Evolutionary conservation across 2,797 vertebrate genomes (phyloP), one percentile per base, ranked within the genome.

Genomic region (Acanthornis magna): DNA sequence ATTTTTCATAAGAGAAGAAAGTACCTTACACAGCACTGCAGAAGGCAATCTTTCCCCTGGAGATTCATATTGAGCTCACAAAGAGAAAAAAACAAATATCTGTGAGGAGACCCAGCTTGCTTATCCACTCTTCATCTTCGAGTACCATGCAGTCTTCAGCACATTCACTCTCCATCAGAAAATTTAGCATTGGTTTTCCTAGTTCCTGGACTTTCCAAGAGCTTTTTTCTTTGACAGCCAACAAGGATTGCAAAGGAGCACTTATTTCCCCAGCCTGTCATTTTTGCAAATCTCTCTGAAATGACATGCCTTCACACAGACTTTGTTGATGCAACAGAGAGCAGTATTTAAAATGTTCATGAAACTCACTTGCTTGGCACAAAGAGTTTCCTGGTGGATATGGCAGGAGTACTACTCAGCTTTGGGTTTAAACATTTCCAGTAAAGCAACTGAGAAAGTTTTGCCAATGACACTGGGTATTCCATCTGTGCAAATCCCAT

Each of bases 401-500:
- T 58, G 73, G 73, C 58, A 75, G 78, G 54, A 62, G 19, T 36
- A 38, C 48, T 45, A 12, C 63, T 54, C 50, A 16, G 6, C 18
- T 78, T 70, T 13, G 36, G 20, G 48, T 76, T 81, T 71, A 66
- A 90, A 60, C 7, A 73, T 82, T 78, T 85, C 27, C 53, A 91
- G 10, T 36, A 83, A 83, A 81, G 62, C 47, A 85, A 30, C 34
- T 30, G 43, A 84, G 48, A 58, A 7, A 63, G 55, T 81, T 91
- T 60, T 94, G 36, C 54, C 63, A 89, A 0, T 73, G 54, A 55
- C 0, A 0, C 30, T 20, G 57, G 85, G 40, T 81, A 65, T 65
- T 63, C 72, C 79, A 84, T 77, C 88, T 91, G 66, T 86, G 82
- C 73, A 96, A 91, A 84, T 84, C 62, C 42, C 75, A 91, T 58